These are phyloP conservation scores for Chaunax sp. DNA, from an alignment of 2,797 vertebrate species.

Conservation along the genomic window DNA sequence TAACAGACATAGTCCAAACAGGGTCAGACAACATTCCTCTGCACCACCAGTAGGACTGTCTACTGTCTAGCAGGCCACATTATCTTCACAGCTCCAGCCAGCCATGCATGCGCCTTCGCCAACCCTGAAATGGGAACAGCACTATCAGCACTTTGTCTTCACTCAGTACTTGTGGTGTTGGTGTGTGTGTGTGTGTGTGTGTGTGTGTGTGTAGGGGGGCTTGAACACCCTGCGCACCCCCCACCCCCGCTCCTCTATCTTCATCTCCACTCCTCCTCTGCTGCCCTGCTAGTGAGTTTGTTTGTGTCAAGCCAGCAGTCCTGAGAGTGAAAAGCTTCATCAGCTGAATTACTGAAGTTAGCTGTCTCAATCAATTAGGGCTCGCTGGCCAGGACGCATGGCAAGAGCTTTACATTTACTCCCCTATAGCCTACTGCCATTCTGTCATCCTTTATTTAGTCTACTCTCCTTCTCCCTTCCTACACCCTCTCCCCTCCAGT, in stretches of 20 bases:
- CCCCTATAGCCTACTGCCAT: slow-evolving; percentile 40
- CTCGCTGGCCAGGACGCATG: slow-evolving; percentile 43
- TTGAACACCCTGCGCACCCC: slow-evolving; percentile 62
- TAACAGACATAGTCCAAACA: slow-evolving; percentile 35
- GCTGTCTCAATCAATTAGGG: slow-evolving; percentile 80
- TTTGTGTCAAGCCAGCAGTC: slow-evolving; percentile 79
- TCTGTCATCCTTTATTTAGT: slow-evolving; percentile 55
- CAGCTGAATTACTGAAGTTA: slow-evolving; percentile 82
- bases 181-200: slow-evolving; percentile 7
- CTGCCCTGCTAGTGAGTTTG: slow-evolving; percentile 56
- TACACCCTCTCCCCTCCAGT: slow-evolving; percentile 9
- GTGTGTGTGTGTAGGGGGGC: slow-evolving; percentile 16
- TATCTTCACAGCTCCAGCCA: slow-evolving; percentile 78
- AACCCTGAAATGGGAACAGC: slow-evolving; percentile 68
- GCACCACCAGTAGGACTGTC: slow-evolving; percentile 68
- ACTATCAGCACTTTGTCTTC: slow-evolving; percentile 75
- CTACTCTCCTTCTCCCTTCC: slow-evolving; percentile 20
- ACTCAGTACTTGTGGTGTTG: slow-evolving; percentile 44
- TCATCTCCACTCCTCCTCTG: slow-evolving; percentile 57
- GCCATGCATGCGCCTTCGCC: slow-evolving; percentile 70
- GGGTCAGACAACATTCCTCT: slow-evolving; percentile 74
- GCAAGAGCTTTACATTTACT: slow-evolving; percentile 36
- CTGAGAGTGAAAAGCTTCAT: slow-evolving; percentile 80
- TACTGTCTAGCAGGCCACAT: slow-evolving; percentile 66
- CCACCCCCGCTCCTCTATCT: slow-evolving; percentile 52